phyloP scores from a whole-genome alignment of 2,888 invertebrate species.

The Lithophane socia region DNA sequence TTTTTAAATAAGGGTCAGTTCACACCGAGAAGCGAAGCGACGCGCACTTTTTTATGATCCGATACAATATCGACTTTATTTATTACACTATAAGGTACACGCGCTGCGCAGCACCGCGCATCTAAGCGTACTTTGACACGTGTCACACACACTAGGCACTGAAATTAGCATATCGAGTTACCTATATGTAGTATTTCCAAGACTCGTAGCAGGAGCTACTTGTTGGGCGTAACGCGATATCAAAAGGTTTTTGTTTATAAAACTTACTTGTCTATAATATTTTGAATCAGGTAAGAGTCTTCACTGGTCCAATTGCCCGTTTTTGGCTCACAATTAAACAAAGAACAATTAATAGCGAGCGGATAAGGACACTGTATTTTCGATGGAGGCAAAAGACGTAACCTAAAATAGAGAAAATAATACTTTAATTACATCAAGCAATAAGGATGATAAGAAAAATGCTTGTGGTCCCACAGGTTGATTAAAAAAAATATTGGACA shows the following conservation, averaged over 20 bases:
- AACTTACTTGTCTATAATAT: slow-evolving; percentile 91
- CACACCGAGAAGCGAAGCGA: no score
- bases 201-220: background rate
- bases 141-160: no score
- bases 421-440: background rate
- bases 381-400: slow-evolving; percentile 85
- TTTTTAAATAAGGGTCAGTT: no score
- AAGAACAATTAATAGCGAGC: slow-evolving; percentile 90
- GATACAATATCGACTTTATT: no score
- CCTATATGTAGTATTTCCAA: background rate
- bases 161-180: background rate
- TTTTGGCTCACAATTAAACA: slow-evolving; percentile 90
- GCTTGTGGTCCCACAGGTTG: no score
- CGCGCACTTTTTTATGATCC: no score
- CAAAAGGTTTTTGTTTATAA: background rate
- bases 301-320: slow-evolving; percentile 88
- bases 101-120: no score
- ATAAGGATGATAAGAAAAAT: no score
- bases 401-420: slow-evolving; percentile 75
- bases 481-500: no score
- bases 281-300: slow-evolving; percentile 89
- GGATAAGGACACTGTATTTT: slow-evolving; percentile 83
- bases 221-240: background rate
- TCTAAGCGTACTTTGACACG: no score
- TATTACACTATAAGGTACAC: no score